These are phyloP conservation scores for Lepidurus apus DNA, from an alignment of 1,140 invertebrate genomes.

Conservation along the genomic window DNA sequence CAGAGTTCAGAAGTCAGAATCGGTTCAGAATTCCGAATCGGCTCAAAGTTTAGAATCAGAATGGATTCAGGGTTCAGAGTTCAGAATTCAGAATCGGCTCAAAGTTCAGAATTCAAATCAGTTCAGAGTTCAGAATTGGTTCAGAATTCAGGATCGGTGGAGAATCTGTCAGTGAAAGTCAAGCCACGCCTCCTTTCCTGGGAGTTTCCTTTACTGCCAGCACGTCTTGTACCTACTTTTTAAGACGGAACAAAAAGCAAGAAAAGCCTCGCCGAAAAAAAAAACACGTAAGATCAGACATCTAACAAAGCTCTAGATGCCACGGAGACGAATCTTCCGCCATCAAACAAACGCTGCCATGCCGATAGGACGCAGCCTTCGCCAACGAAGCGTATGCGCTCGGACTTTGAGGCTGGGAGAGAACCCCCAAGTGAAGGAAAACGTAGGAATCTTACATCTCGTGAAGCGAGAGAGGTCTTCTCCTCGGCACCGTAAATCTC, in stretches of 20 bases:
- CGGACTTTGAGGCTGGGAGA: background rate
- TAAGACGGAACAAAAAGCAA: background rate
- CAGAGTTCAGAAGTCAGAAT: too few relatives aligned
- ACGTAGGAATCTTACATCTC: background rate
- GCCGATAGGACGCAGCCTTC: background rate
- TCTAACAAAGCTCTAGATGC: conserved; percentile 11
- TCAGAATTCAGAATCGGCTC: too few relatives aligned
- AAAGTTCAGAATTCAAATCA: too few relatives aligned
- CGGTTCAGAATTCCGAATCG: too few relatives aligned
- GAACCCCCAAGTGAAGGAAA: background rate
- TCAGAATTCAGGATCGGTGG: too few relatives aligned
- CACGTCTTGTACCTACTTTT: background rate
- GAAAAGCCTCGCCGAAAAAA: background rate
- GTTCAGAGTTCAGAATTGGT: too few relatives aligned
- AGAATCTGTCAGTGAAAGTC: background rate
- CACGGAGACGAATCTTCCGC: conserved; percentile 17
- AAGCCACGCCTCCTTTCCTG: background rate
- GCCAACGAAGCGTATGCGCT: background rate
- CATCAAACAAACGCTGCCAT: background rate
- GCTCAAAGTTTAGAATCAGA: too few relatives aligned
- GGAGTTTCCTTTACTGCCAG: background rate
- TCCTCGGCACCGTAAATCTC: conserved; percentile 2
- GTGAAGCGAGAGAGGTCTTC: conserved; percentile 12
- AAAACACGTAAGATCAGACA: background rate
- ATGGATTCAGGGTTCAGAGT: too few relatives aligned